These are phyloP conservation scores for Staurois parvus DNA, from an alignment of 2,797 vertebrate species.

Conservation along the genomic window DNA sequence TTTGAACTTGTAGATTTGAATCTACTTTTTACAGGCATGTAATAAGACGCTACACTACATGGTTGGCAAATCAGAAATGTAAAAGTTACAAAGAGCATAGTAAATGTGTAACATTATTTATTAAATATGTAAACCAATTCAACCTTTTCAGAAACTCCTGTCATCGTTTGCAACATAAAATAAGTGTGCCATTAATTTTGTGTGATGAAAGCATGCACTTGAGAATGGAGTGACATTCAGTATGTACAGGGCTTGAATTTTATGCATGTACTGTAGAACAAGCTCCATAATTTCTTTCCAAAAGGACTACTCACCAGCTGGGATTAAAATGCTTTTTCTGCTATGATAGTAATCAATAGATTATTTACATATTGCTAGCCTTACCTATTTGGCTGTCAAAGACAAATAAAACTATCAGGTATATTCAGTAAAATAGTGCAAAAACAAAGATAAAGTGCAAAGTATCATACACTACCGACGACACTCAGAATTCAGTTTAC, in stretches of 20 bases:
- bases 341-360: conserved; percentile 25
- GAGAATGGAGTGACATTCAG: conserved; percentile 28
- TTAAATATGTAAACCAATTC: conserved; percentile 62
- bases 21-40: conserved; percentile 19
- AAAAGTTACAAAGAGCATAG: conserved; percentile 52
- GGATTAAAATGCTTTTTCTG: background rate
- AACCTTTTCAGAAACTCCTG: conserved; percentile 45
- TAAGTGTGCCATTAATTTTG: conserved; percentile 42
- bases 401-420: background rate
- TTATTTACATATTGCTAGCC: background rate
- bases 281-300: conserved; percentile 17
- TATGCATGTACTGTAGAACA: conserved; percentile 19
- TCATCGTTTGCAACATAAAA: conserved; percentile 26
- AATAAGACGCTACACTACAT: conserved; percentile 16
- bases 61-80: conserved; percentile 20
- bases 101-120: conserved; percentile 38
- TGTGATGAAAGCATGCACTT: conserved; percentile 30
- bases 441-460: background rate
- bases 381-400: background rate
- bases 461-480: too few relatives aligned
- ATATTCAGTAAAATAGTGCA: background rate
- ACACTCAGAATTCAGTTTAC: background rate
- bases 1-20: conserved; percentile 32
- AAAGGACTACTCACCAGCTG: background rate
- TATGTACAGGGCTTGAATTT: conserved; percentile 19